Evolutionary conservation across 2,888 invertebrate genomes (phyloP).

Genomic region (Ormyrus thymus): DNA sequence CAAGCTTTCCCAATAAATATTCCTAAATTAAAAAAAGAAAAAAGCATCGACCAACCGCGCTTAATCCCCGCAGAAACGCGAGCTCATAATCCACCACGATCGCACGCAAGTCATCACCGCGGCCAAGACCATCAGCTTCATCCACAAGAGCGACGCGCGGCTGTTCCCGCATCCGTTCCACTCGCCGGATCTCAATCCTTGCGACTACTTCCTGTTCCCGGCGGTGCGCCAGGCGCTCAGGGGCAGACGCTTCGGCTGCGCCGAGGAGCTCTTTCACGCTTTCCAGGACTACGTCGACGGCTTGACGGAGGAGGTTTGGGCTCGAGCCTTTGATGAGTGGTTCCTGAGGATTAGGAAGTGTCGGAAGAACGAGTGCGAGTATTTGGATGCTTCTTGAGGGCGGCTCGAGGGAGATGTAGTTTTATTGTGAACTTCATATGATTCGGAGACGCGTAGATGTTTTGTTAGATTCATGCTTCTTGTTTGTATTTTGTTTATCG

Average conservation of each 20-base stretch:
- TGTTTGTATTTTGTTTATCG: too few species aligned
- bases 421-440: too few species aligned
- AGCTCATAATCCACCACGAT: slow-evolving; percentile 14
- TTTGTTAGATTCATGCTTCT: too few species aligned
- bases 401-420: not conserved
- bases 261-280: not conserved
- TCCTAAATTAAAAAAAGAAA: too few species aligned
- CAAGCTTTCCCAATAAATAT: too few species aligned
- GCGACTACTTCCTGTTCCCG: slow-evolving; percentile 12
- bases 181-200: slow-evolving; percentile 16
- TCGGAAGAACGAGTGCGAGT: not conserved
- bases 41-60: too few species aligned
- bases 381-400: not conserved
- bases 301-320: not conserved
- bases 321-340: not conserved
- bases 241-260: not conserved
- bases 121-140: not conserved
- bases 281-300: not conserved
- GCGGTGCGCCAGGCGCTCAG: not conserved
- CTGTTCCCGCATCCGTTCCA: slow-evolving; percentile 14
- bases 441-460: too few species aligned
- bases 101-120: not conserved
- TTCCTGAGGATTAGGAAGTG: slow-evolving; percentile 10
- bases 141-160: not conserved
- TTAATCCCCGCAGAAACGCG: not conserved